Conservation (phyloP, 2,888 invertebrate species). For the Troglohyphantes excavatus region DNA sequence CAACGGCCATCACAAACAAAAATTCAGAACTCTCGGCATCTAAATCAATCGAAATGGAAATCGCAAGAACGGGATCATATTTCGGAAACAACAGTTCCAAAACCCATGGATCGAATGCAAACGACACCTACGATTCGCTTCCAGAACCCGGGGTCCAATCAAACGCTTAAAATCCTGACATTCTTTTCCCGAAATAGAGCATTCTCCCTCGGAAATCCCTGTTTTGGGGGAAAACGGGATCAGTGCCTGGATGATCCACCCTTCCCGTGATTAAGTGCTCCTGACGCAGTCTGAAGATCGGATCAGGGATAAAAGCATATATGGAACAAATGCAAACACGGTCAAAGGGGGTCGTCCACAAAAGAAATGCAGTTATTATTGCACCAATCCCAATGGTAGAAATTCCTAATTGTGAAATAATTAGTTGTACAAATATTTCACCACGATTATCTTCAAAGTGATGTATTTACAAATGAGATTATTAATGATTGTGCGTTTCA, state of each 20-base stretch:
- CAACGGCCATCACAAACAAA: background rate
- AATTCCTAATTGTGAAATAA: too few species aligned
- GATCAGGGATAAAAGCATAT: constrained; percentile 58
- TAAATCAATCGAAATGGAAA: background rate
- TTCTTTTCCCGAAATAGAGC: background rate
- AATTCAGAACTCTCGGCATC: background rate
- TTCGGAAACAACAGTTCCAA: background rate
- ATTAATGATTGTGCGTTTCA: too few species aligned
- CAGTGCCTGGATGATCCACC: constrained; percentile 48
- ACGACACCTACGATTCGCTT: background rate
- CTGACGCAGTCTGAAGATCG: constrained; percentile 17
- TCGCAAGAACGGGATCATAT: background rate
- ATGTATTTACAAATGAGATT: too few species aligned
- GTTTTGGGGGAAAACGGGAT: background rate
- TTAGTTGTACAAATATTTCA: too few species aligned
- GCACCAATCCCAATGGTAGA: too few species aligned
- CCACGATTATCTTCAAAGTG: too few species aligned
- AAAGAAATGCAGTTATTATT: background rate
- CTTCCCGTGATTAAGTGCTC: constrained; percentile 67
- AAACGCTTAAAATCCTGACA: background rate
- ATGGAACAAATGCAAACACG: constrained; percentile 52
- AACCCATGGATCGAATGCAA: background rate
- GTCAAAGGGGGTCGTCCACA: background rate
- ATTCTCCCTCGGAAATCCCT: background rate
- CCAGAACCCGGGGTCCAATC: background rate